Evolutionary conservation across 2,113 vertebrate species (phyloP), one percentile per base, ranked within the genome.

Genomic region (Dasypus novemcinctus): DNA sequence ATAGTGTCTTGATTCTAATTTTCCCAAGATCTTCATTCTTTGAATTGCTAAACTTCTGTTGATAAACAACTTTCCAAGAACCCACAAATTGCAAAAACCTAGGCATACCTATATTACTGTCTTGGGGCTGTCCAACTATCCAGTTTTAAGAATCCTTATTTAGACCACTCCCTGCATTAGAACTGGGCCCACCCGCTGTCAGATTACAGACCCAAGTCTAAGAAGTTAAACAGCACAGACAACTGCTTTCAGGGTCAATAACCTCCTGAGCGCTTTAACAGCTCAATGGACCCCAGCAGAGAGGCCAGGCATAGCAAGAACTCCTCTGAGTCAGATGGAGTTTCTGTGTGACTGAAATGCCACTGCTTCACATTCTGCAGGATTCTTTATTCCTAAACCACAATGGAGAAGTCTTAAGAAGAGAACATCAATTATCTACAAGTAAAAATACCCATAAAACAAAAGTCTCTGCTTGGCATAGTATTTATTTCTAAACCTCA

Each of bases 101-200:
- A 95, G 69, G 43, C 18, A 85, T 31, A 85, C 29, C 5, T 59
- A 96, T 96, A 87, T 83, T 93, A 96, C 54, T 95, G 90, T 74
- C 96, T 94, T 23, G 86, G 93, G 96, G 95, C 85, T 68, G 88
- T 95, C 91, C 91, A 96, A 94, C 78, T 79, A 90, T 90, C n/a
- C 96, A 95, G 97, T 86, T 96, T 97, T 98, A 95, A 76, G 95
- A 81, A 96, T 97, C 63, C 66, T 90, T n/a, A n/a, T n/a, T n/a
- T n/a, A n/a, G n/a, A n/a, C n/a, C n/a, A n/a, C n/a, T n/a, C n/a
- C n/a, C n/a, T 95, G 90, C 93, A 92, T 93, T 96, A 97, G 96
- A 96, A 96, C 96, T 94, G 95, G 87, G 95, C 46, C 97, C 96
- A 98, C 96, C 97, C 96, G 96, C 98, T 97, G 98, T 98, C 97